These are phyloP conservation scores for Mormyrus lacerda DNA, from an alignment of 2,113 vertebrate species.

Conservation along the genomic window DNA sequence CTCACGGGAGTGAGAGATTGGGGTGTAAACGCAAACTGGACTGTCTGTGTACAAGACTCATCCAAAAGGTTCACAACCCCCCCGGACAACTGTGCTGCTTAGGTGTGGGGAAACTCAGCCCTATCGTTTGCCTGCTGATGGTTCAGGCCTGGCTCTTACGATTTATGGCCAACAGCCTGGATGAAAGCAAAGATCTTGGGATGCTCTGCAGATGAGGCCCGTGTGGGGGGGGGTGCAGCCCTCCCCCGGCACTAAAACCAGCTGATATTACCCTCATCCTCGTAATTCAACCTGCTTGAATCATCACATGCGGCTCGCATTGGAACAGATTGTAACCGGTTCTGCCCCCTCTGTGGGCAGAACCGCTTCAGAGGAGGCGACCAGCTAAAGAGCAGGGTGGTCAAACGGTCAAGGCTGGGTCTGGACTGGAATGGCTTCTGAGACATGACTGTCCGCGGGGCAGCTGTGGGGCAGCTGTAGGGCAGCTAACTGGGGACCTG, in stretches of 20 bases:
- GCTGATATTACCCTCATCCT: background rate
- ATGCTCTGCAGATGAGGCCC: background rate
- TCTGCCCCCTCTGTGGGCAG: background rate
- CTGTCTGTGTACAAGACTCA: no score
- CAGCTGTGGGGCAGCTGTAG: background rate
- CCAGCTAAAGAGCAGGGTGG: background rate
- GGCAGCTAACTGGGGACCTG: constrained; percentile 15
- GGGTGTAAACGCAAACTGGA: background rate
- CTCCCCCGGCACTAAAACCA: background rate
- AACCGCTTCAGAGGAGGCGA: background rate
- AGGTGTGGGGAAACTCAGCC: background rate
- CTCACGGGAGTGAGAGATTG: background rate
- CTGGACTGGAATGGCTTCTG: background rate
- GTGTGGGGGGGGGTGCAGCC: background rate
- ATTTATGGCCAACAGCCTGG: background rate
- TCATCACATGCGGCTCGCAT: background rate
- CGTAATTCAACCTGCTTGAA: background rate
- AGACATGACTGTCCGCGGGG: background rate
- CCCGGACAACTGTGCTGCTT: background rate
- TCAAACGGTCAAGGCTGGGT: background rate
- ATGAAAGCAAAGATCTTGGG: background rate
- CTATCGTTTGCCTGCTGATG: background rate
- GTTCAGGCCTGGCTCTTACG: background rate
- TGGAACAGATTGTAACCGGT: background rate
- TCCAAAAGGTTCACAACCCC: background rate